Evolutionary conservation across 1,140 invertebrate genomes (phyloP), one percentile per base, ranked within the genome.

Genomic region (Bombus balteatus): DNA sequence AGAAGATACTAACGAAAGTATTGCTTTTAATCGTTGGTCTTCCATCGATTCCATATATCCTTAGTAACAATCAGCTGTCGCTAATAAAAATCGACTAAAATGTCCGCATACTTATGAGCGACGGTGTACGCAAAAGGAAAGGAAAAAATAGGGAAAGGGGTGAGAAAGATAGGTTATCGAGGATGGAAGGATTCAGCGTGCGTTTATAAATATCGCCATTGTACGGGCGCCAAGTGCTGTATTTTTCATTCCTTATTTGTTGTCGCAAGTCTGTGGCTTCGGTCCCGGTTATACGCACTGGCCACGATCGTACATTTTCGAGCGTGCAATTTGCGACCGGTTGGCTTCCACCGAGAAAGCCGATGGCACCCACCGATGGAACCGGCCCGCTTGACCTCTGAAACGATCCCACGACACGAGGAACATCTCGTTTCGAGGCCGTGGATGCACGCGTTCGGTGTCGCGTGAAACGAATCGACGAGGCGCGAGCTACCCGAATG

Each of bases 161-260:
- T 12, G 34, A 71, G 65, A 76, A 71, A 66, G 71, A 74, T 66
- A 71, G 57, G 71, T 79, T 80, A 85, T 73, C 77, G 79, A 74
- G 85, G 87, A 39, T 76, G 37, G 77, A 89, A 72, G 82, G 78
- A 89, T 77, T 81, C 72, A 81, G 28, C 70, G 41, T 66, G 71
- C 83, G 79, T 88, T 82, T 89, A 85, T 88, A 89, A 88, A 88
- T 86, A 86, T 89, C 76, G 65, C 76, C 71, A 88, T 88, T 89
- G 83, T 88, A 83, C 68, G 80, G 87, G 76, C 76, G 83, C 83
- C 88, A 86, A 86, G 73, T 75, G 80, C 74, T 85, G 74, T 83
- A 79, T 83, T 89, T 89, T 88, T 88, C 87, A 89, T 86, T 78
- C 65, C 57, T 89, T 89, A 88, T 89, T 89, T 88, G 79, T 81